Conservation (phyloP, 1,140 invertebrate species). For the Megalopta genalis region DNA sequence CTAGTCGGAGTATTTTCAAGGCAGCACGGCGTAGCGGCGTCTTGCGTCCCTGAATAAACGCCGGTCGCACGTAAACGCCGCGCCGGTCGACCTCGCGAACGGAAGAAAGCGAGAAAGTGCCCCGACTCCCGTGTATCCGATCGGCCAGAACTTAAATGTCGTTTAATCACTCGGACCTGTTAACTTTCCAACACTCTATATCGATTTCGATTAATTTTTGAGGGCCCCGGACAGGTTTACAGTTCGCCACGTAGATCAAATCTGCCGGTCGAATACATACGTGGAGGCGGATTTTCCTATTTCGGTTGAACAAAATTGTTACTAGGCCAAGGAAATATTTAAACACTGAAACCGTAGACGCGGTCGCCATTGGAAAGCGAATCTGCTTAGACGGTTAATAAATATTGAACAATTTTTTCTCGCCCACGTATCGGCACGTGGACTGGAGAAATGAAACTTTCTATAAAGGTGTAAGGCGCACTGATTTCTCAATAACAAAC, state of each 20-base stretch:
- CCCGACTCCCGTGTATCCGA: slow-evolving; percentile 20
- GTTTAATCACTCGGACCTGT: slow-evolving; percentile 43
- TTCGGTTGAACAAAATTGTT: background rate
- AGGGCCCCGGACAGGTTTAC: background rate
- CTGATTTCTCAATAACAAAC: slow-evolving; percentile 39
- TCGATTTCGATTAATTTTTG: slow-evolving; percentile 7
- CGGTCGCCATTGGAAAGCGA: slow-evolving; percentile 1
- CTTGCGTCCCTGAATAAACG: slow-evolving; percentile 66
- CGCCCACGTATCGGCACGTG: background rate
- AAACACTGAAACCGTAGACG: too few species aligned
- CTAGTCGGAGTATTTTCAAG: slow-evolving; percentile 59
- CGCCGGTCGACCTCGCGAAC: slow-evolving; percentile 63
- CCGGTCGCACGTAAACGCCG: slow-evolving; percentile 43
- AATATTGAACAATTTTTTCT: background rate
- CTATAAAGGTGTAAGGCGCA: slow-evolving; percentile 10
- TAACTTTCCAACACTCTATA: slow-evolving; percentile 44
- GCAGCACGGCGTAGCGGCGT: slow-evolving; percentile 38
- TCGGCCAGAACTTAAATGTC: slow-evolving; percentile 51
- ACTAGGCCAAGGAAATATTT: background rate
- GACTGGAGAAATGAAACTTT: slow-evolving; percentile 38
- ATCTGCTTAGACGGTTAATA: background rate
- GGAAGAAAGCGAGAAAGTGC: slow-evolving; percentile 72
- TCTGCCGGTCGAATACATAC: background rate
- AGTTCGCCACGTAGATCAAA: background rate
- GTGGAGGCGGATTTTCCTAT: background rate